Percentiles rank a stretch among this genome's conserved stretches.
Conservation (phyloP, 2,797 vertebrate species). For the Halcyon chelicuti region DNA sequence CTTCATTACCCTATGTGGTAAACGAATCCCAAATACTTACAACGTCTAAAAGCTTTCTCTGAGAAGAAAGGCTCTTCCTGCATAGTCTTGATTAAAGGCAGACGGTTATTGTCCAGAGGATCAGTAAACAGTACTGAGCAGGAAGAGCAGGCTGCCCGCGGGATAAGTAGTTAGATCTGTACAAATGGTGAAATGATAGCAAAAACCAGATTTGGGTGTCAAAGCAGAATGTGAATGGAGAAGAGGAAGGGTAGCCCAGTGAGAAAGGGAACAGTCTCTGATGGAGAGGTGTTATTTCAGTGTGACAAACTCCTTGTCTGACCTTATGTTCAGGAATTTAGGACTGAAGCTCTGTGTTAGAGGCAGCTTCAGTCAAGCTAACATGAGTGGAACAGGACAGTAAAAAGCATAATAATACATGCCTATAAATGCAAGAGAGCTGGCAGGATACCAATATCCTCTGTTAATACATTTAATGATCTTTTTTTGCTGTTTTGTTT, state of each 20-base stretch:
- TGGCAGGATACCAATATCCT: not conserved
- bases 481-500: not conserved
- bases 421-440: not conserved
- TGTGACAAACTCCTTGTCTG: not conserved
- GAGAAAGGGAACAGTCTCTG: not conserved
- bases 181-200: not conserved
- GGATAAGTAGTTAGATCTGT: not conserved
- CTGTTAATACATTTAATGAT: not conserved
- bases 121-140: not conserved
- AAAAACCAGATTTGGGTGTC: not conserved
- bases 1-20: constrained; percentile 55
- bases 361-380: not conserved
- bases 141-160: not conserved
- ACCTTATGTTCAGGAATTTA: not conserved
- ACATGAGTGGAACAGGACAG: not conserved
- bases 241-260: not conserved
- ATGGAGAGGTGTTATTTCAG: not conserved
- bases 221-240: not conserved
- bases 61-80: constrained; percentile 20
- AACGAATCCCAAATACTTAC: constrained; percentile 26
- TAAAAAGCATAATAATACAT: not conserved
- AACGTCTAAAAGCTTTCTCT: constrained; percentile 20
- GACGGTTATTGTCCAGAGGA: constrained; percentile 3
- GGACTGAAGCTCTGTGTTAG: not conserved
- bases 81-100: constrained; percentile 35